Conservation (phyloP, 2,888 invertebrate species). For the Papilio gigon region DNA sequence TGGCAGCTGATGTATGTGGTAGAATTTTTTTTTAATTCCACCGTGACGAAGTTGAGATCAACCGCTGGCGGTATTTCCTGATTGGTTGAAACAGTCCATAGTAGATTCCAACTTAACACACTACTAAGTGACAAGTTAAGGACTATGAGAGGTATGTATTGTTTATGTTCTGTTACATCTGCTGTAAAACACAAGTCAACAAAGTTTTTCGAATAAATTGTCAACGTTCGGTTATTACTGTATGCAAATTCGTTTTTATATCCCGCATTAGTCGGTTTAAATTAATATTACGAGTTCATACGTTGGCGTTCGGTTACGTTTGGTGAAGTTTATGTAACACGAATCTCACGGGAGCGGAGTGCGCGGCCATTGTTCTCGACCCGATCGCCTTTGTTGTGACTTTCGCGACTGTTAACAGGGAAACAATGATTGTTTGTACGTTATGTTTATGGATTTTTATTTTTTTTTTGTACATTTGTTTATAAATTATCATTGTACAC, state of each 20-base stretch:
- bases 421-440: slow-evolving; percentile 16
- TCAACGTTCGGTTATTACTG: no score
- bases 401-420: slow-evolving; percentile 8
- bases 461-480: slow-evolving; percentile 19
- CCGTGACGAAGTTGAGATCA: no score
- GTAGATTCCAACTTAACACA: no score
- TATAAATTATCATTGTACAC: slow-evolving; percentile 11
- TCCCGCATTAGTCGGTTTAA: not conserved
- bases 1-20: no score
- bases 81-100: no score
- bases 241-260: not conserved
- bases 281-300: slow-evolving; percentile 6
- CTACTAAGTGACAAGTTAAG: no score
- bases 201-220: no score
- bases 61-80: no score
- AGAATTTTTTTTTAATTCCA: no score
- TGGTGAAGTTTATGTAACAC: slow-evolving; percentile 28
- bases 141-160: no score
- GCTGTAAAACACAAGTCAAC: no score
- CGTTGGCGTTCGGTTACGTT: slow-evolving; percentile 11
- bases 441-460: slow-evolving; percentile 16
- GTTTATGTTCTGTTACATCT: no score
- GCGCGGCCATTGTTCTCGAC: slow-evolving; percentile 35
- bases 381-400: slow-evolving; percentile 30
- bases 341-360: slow-evolving; percentile 33